Percentiles rank a stretch among this genome's conserved stretches.
Conservation (phyloP, 1,140 invertebrate genomes). For the Prorops nasuta region DNA sequence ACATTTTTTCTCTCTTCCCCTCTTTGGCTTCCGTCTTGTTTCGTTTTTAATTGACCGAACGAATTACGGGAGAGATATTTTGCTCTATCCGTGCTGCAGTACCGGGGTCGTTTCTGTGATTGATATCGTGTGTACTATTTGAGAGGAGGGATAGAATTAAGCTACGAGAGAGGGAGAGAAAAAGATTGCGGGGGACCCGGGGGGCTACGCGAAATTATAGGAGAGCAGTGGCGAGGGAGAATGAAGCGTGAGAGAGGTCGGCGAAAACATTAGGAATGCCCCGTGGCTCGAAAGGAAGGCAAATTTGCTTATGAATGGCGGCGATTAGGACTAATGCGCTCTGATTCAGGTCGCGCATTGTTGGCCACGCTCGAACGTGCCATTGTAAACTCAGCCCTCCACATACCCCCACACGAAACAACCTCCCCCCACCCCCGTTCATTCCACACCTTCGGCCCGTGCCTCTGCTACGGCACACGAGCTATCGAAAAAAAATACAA, state of each 20-base stretch:
- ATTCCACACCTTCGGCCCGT: not conserved
- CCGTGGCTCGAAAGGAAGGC: slow-evolving; percentile 22
- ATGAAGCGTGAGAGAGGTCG: slow-evolving; percentile 14
- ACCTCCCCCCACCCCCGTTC: not conserved
- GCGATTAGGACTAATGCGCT: slow-evolving; percentile 32
- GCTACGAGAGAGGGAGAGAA: not conserved
- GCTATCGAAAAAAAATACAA: too few species aligned
- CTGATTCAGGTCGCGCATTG: slow-evolving; percentile 25
- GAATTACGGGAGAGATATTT: too few species aligned
- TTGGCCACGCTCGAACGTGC: slow-evolving; percentile 10
- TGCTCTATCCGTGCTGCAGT: too few species aligned
- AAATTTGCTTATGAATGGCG: slow-evolving; percentile 38
- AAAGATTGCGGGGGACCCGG: too few species aligned
- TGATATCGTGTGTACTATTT: too few species aligned
- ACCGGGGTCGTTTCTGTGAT: too few species aligned
- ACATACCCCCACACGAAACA: not conserved
- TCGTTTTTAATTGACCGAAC: too few species aligned
- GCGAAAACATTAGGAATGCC: slow-evolving; percentile 29
- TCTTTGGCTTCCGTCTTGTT: too few species aligned
- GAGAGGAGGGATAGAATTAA: not conserved
- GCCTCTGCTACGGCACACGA: too few species aligned
- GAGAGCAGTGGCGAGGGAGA: too few species aligned
- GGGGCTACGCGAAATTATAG: too few species aligned
- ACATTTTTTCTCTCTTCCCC: too few species aligned
- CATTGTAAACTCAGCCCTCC: slow-evolving; percentile 21